Conservation (phyloP, 2,113 vertebrate genomes). For the Callionymus lyra region DNA sequence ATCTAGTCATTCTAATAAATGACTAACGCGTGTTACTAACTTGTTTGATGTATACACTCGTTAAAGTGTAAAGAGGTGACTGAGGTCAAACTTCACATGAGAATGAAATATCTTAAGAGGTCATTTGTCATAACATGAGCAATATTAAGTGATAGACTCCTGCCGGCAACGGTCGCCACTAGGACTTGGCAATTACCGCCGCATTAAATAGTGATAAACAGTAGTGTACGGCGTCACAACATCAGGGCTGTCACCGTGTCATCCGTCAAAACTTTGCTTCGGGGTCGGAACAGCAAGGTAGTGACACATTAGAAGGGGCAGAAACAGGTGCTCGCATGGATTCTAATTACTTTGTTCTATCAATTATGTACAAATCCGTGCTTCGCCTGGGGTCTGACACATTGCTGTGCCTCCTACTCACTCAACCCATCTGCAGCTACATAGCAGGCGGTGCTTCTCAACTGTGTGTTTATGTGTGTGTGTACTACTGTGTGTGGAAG, state of each 20-base stretch:
- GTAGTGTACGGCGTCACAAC: too few relatives aligned
- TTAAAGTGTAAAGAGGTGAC: too few relatives aligned
- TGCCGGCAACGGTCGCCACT: too few relatives aligned
- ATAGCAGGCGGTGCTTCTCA: slow-evolving; percentile 22
- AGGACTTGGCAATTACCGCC: too few relatives aligned
- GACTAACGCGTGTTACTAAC: too few relatives aligned
- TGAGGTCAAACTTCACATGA: too few relatives aligned
- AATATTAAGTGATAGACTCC: too few relatives aligned
- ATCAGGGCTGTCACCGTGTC: slow-evolving; percentile 6
- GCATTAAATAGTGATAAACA: too few relatives aligned
- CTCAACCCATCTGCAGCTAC: slow-evolving; percentile 33
- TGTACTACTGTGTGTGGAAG: slow-evolving; percentile 18
- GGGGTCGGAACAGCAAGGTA: slow-evolving; percentile 46
- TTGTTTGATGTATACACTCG: too few relatives aligned
- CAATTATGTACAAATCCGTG: slow-evolving; percentile 61
- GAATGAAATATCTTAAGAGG: too few relatives aligned
- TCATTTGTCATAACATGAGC: too few relatives aligned
- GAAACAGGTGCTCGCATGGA: slow-evolving; percentile 67
- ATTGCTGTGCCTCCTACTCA: slow-evolving; percentile 38
- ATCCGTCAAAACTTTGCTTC: slow-evolving; percentile 54
- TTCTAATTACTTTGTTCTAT: slow-evolving; percentile 68
- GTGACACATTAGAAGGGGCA: slow-evolving; percentile 53
- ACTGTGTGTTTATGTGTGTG: background rate
- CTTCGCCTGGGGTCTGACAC: slow-evolving; percentile 52
- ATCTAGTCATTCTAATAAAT: too few relatives aligned